phyloP scores from a whole-genome alignment of 1,140 invertebrate species.

The Leucophenga varia region DNA sequence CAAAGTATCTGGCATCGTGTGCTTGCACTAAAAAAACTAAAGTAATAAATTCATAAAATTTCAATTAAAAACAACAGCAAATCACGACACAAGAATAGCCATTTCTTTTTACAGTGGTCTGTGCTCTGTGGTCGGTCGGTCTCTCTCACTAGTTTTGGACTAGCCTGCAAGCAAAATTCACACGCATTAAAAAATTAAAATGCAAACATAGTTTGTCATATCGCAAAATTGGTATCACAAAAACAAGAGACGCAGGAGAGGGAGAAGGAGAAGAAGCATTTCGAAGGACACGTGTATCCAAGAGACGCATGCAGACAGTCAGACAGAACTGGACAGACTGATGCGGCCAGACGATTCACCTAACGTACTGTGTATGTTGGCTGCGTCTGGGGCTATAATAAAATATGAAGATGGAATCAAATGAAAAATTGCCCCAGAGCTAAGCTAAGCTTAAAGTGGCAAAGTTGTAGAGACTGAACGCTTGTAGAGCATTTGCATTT shows the following conservation, averaged over 20 bases:
- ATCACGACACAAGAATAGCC: slow-evolving; percentile 49
- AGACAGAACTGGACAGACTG: too few species aligned
- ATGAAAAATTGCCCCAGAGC: slow-evolving; percentile 55
- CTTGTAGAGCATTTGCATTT: slow-evolving; percentile 46
- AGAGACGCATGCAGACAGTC: too few species aligned
- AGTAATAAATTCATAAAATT: slow-evolving; percentile 55
- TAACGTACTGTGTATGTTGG: too few species aligned
- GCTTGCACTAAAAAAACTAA: slow-evolving; percentile 20
- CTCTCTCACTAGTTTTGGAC: too few species aligned
- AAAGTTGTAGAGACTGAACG: too few species aligned
- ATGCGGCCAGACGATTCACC: too few species aligned
- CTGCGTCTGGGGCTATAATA: slow-evolving; percentile 37
- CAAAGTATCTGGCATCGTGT: too few species aligned
- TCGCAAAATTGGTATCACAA: slow-evolving; percentile 50
- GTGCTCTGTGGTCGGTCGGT: too few species aligned
- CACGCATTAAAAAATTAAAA: slow-evolving; percentile 56
- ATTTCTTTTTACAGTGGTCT: too few species aligned
- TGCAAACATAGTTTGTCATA: slow-evolving; percentile 54
- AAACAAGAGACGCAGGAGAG: slow-evolving; percentile 11
- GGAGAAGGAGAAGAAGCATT: slow-evolving; percentile 4
- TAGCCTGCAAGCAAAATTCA: slow-evolving; percentile 52
- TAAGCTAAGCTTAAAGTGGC: slow-evolving; percentile 19
- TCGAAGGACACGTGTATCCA: slow-evolving; percentile 28
- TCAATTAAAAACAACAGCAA: slow-evolving; percentile 56
- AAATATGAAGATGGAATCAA: slow-evolving; percentile 55